A percentile compares a stretch with the other conserved stretches of the same genome.
phyloP scores from a whole-genome alignment of 2,113 vertebrate species.

The Hippocampus barbouri region DNA sequence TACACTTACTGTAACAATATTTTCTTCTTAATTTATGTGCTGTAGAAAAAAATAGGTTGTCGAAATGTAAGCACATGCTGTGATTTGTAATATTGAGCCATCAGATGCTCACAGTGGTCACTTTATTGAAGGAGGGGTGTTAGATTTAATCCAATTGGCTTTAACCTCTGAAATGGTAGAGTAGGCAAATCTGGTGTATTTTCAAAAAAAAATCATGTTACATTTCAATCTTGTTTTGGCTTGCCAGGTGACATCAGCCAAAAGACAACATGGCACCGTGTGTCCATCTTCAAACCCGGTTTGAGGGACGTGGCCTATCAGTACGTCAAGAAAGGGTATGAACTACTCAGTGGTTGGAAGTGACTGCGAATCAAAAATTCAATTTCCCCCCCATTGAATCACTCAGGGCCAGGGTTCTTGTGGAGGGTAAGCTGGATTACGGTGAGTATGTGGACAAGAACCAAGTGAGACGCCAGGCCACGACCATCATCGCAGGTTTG shows the following conservation, averaged over 20 bases:
- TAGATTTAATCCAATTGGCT: too few relatives aligned
- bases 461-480: constrained; percentile 89
- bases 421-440: constrained; percentile 96
- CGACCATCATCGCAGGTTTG: constrained; percentile 93
- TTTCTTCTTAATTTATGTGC: too few relatives aligned
- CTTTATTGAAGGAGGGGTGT: too few relatives aligned
- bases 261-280: constrained; percentile 94
- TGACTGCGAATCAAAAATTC: not conserved
- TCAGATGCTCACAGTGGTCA: too few relatives aligned
- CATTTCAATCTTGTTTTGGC: constrained; percentile 10
- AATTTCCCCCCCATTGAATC: not conserved
- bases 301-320: constrained; percentile 92
- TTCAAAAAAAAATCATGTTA: not conserved
- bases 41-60: too few relatives aligned
- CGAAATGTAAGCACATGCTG: too few relatives aligned
- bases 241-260: constrained; percentile 89
- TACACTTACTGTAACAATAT: too few relatives aligned
- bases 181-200: not conserved
- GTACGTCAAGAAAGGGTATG: constrained; percentile 94
- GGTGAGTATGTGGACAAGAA: constrained; percentile 96
- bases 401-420: constrained; percentile 80
- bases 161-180: too few relatives aligned
- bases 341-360: not conserved
- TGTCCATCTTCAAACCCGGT: constrained; percentile 93
- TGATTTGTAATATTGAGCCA: too few relatives aligned